A percentile compares a stretch with the other conserved stretches of the same genome.
These are phyloP conservation scores for Podotricha telesiphe DNA, from an alignment of 2,888 invertebrate genomes.

Conservation along the genomic window DNA sequence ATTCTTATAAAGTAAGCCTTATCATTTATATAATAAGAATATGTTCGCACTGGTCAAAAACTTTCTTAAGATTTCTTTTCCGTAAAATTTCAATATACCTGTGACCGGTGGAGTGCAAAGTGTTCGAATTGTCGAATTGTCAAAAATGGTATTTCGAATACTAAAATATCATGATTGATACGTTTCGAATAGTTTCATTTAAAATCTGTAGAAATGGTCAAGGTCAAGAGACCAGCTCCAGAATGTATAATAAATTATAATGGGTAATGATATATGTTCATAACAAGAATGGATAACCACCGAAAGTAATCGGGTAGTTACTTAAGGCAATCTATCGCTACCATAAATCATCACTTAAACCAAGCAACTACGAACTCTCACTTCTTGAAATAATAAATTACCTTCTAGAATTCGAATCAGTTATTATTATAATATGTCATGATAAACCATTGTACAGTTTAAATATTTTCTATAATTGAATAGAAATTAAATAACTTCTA, in stretches of 20 bases:
- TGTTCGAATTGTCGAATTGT: no score
- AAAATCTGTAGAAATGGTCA: conserved; percentile 1
- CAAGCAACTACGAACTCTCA: conserved; percentile 12
- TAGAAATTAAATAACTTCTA: no score
- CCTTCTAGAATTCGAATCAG: neutral
- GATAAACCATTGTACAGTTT: neutral
- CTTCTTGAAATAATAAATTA: conserved; percentile 11
- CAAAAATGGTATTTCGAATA: no score
- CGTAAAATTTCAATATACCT: no score
- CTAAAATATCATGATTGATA: no score
- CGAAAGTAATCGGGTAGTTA: conserved; percentile 21
- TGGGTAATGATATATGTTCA: neutral
- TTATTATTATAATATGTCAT: conserved; percentile 9
- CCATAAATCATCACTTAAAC: conserved; percentile 26
- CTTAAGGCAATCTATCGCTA: conserved; percentile 13
- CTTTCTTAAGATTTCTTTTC: no score
- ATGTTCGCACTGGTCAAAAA: no score
- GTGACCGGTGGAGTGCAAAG: no score
- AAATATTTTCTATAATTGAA: neutral
- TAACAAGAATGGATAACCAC: conserved; percentile 11
- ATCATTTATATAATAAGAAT: no score
- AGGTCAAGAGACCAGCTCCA: neutral
- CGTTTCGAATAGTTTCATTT: no score
- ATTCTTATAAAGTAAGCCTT: no score
- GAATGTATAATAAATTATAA: conserved; percentile 8